Evolutionary conservation across 2,113 vertebrate species (phyloP), one percentile per base, ranked within the genome.

Genomic region (Channa argus): DNA sequence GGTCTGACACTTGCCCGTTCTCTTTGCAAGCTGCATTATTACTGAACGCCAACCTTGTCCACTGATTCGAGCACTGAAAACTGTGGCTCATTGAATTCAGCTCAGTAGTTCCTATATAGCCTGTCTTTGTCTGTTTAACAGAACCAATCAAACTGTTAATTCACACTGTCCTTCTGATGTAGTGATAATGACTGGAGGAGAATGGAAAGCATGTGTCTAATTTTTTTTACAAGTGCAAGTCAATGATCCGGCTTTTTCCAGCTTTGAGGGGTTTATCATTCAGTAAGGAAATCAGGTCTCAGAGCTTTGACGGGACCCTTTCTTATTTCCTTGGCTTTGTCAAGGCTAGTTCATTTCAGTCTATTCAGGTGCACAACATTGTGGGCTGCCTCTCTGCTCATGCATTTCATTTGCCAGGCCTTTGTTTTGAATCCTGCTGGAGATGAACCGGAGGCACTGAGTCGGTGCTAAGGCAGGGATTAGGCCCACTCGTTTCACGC

Each of bases 341-440:
- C 80, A 53, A 41, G 74, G 51, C 89, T 58, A 69, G 83, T 88
- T 92, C 81, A 90, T 92, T 92, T 90, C 74, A 69, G 72, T 76
- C 89, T 80, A 86, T 93, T 93, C 87, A 88, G 89, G 74, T 84
- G 83, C 81, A 63, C 83, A 49, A 43, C 76, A 86, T 90, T 90
- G 84, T 89, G 74, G 13, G 15, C 64, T 5, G 77, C 74, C 71
- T 72, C 73, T 82, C 71, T 84, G 86, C 80, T 86, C 82, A 74
- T 88, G 89, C 87, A 79, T 92, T 88, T 90, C 75, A 92, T 92
- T 92, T 87, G 84, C 80, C 38, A n/a, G 76, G 62, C 76, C 71
- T 86, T 93, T 93, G 88, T 93, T 89, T 89, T 82, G 77, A 84
- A 70, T 87, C 79, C 61, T 75, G 60, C 80, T 70, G 64, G 73